Base-by-base conservation (phyloP, 2,888 invertebrate species). In the Ophioninae sp. region DNA sequence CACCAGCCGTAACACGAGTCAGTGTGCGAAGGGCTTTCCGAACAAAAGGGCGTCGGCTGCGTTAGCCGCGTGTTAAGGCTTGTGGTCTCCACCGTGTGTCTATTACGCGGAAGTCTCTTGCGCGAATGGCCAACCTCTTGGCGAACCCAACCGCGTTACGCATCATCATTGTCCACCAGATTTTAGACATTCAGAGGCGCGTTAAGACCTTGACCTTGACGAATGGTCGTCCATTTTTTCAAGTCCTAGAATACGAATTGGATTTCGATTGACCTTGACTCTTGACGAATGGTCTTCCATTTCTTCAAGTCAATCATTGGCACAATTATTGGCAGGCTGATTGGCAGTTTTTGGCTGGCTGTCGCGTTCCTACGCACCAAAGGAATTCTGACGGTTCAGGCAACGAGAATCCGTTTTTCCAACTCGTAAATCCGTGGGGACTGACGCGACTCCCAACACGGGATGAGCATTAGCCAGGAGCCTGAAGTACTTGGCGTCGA, bases 381-480 rank as follows among this genome's bases (percentile, higher is more conserved):
- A 61, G 20, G 8, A 7, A 17, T 56, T 50, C 8, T 56, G 5
- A 30, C 20, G 59, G 6, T 59, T 21, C 21, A 10, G 7, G 17
- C 17, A 23, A 37, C 20, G 6, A 59, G 5, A 13, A 59, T 61
- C 21, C 7, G 44, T 72, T 59, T 61, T 72, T 21, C 44, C 20
- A 70, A 17, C 23, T 57, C 41, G 57, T 59, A 72, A 44, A 73
- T 23, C 61, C n/a, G 62, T 62, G n/a, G 73, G 62, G 37, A 73
- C 62, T 62, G 6, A n/a, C 61, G n/a, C 23, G 62, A 73, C 23
- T 73, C 62, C 73, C 73, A 73, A 62, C 73, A 73, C 62, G 44
- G 39, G 37, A 72, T 72, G 72, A 72, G 41, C 70, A 72, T 72
- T 72, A 72, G 61, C 41, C 37, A 61, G 39, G 61, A 39, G 21